Evolutionary conservation across 2,797 vertebrate species (phyloP), one percentile per base, ranked within the genome.

Genomic region (Hyperoplus lanceolatus): DNA sequence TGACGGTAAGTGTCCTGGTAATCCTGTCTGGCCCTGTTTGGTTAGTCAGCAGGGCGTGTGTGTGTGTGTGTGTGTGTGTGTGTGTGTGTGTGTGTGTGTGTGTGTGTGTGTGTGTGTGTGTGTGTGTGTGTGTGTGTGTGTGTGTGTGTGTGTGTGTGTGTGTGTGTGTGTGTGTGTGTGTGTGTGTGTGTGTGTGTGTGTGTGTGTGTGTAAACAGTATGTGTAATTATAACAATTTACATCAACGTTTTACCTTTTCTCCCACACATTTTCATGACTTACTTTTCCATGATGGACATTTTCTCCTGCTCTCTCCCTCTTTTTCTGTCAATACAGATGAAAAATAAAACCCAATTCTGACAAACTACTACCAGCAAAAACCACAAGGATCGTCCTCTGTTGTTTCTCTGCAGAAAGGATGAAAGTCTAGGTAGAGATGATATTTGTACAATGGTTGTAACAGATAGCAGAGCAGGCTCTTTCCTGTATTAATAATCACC

Each of bases 371-470:
- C 46, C 21, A 49, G 82, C 51, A 73, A 69, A 58, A 71, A 58
- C 55, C 38, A 79, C 29, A 80, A 70, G 29, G 42, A 71, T 49
- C 38, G 21, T 59, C 59, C 39, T 59, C 53, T 71, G 11, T 60
- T 15, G 7, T 16, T 67, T 74, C 38, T 61, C 12, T 36, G 36
- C 7, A 4, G 10, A 60, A 42, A 70, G 41, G 77, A 69, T 57
- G 1, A 48, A 76, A 54, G 70, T 79, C 68, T 51, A 82, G 65
- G 80, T 80, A 60, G 56, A 56, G 66, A 65, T 8, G 50, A 63
- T 85, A 70, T 90, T 57, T 89, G 75, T 21, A 61, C 54, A 80
- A 9, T 49, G 70, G 0, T 51, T 67, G 50, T 43, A 55, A 8
- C 50, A 73, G 64, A 73, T 53, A 66, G 29, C 56, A 51, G 55